Base-by-base conservation (phyloP, 2,113 vertebrate genomes). In the Saguinus midas region DNA sequence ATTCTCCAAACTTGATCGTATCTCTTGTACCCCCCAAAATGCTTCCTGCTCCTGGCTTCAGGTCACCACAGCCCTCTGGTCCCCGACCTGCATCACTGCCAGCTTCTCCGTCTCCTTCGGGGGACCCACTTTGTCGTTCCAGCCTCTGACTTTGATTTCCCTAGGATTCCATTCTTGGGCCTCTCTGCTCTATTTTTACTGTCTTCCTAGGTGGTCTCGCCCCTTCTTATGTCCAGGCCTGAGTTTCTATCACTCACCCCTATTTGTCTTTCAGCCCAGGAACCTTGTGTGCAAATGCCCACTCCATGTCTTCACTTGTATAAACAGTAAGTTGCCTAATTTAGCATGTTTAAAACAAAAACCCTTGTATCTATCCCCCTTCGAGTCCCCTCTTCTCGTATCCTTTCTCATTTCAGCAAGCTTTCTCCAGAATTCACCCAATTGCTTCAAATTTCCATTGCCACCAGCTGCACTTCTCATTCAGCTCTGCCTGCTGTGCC, bases 401-500 rank as follows among this genome's bases (percentile, higher is more conserved):
- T 37, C 18, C 4, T 37, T n/a, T 37, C n/a, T 45, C 23, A 27
- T 75, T 23, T 45, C 23, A 14, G 40, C 18, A 75, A 75, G 21
- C 40, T 45, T 40, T 12, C 5, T 45, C 43, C 23, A 5, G 23
- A 45, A 35, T 11, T 10, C 25, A 23, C 72, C 29, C 29, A 4
- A 16, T 11, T 16, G 37, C 40, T 25, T 40, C 12, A 57, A 10
- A 61, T 32, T 20, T 20, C 55, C 37, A 3, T 1, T 16, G n/a
- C 7, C 13, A 8, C 23, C 29, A 0, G 14, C 8, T 29, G 1
- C 29, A 3, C 25, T 9, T 23, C 8, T 35, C 1, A 37, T n/a
- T 10, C 29, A 0, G 0, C 1, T 25, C 43, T 3, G 16, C 13
- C 4, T 0, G 1, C 6, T 32, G 37, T 23, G 50, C 55, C 32